These are phyloP conservation scores for Petrocephalus schoutedeni DNA, from an alignment of 2,797 vertebrate genomes.

Conservation along the genomic window DNA sequence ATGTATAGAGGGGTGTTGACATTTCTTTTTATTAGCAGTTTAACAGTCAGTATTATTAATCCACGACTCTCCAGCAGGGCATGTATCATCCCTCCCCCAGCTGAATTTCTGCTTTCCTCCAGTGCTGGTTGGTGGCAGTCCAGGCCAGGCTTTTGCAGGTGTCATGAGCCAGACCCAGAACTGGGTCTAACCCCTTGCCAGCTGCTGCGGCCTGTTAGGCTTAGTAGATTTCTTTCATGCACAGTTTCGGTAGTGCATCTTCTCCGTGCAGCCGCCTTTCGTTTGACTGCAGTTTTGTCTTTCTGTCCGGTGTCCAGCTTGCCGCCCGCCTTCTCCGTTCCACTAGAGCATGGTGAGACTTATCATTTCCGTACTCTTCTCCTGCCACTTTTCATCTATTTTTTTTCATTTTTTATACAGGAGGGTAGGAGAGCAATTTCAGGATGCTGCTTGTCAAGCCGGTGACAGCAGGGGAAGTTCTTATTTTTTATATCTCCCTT, in stretches of 20 bases:
- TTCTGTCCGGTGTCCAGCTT: background rate
- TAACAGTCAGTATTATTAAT: background rate
- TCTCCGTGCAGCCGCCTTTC: background rate
- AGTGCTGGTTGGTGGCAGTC: background rate
- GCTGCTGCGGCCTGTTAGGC: background rate
- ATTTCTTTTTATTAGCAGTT: background rate
- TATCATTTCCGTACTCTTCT: background rate
- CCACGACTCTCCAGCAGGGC: background rate
- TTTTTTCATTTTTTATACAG: background rate
- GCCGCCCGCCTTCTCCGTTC: background rate
- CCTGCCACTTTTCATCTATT: background rate
- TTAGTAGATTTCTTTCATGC: background rate
- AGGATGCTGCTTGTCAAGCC: background rate
- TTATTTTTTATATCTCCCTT: background rate
- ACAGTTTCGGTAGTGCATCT: background rate
- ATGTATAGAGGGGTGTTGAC: background rate
- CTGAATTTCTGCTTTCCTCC: no score
- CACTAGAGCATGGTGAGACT: background rate
- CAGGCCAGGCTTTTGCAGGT: background rate
- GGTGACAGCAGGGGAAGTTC: background rate
- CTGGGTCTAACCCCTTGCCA: background rate
- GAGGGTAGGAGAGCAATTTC: background rate
- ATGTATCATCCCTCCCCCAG: background rate
- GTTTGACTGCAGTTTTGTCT: background rate
- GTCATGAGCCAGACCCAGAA: background rate